Conservation (phyloP, 2,888 invertebrate species). For the Callyntrura sp. region DNA sequence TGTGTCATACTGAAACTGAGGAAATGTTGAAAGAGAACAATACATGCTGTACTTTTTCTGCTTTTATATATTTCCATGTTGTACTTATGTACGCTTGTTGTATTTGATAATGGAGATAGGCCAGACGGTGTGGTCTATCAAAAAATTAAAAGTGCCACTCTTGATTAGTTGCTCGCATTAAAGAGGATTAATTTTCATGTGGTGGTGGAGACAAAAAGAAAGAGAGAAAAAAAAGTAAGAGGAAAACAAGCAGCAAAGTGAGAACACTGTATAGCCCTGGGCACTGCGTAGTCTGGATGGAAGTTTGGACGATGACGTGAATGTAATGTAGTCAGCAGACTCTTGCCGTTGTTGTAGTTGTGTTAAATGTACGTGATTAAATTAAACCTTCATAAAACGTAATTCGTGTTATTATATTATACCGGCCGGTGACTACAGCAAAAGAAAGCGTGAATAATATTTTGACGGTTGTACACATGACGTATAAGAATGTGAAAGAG, state of each 20-base stretch:
- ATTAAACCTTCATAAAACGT: constrained; percentile 52
- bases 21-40: background rate
- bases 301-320: background rate
- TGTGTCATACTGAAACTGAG: constrained; percentile 3
- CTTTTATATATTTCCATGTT: background rate
- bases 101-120: background rate
- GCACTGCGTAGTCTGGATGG: constrained; percentile 4
- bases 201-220: constrained; percentile 1
- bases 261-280: constrained; percentile 42
- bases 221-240: background rate
- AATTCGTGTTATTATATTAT: constrained; percentile 15
- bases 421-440: constrained; percentile 21
- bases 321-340: background rate
- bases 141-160: constrained; percentile 74
- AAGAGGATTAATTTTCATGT: constrained; percentile 67
- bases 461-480: constrained; percentile 58
- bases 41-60: background rate
- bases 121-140: constrained; percentile 67
- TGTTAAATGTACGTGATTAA: constrained; percentile 63
- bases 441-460: constrained; percentile 44
- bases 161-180: constrained; percentile 72
- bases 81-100: background rate
- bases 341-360: background rate
- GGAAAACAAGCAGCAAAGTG: background rate
- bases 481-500: constrained; percentile 36